Evolutionary conservation across 2,113 vertebrate genomes (phyloP).

Genomic region (Heterotis niloticus): DNA sequence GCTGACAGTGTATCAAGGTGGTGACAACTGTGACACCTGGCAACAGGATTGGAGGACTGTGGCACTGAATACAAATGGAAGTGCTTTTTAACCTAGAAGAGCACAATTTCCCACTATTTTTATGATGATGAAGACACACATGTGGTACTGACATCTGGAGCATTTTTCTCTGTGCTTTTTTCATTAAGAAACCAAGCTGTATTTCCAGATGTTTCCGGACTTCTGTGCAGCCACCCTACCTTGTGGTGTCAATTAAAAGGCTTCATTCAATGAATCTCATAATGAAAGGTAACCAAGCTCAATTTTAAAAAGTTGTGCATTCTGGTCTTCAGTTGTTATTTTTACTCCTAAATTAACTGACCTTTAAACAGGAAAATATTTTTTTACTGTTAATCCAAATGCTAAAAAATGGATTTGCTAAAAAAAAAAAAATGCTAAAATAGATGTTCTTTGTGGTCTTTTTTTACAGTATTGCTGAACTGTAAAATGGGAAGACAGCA

Average conservation of each 20-base stretch:
- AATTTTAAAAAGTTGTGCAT: background rate
- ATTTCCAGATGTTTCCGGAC: constrained; percentile 39
- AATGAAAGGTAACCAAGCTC: background rate
- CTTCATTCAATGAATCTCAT: constrained; percentile 34
- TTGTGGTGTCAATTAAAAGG: constrained; percentile 33
- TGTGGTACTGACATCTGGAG: constrained; percentile 19
- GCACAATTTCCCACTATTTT: background rate
- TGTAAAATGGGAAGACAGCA: background rate
- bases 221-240: constrained; percentile 32
- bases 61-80: too few species aligned
- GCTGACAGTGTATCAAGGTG: too few species aligned
- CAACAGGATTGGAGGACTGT: too few species aligned
- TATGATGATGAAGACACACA: constrained; percentile 36
- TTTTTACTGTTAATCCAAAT: too few species aligned
- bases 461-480: background rate
- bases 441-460: background rate
- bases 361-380: too few species aligned
- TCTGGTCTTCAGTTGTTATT: background rate
- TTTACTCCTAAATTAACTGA: background rate
- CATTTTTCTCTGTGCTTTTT: too few species aligned
- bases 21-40: too few species aligned
- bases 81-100: too few species aligned
- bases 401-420: too few species aligned
- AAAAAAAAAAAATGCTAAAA: background rate
- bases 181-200: constrained; percentile 22